A percentile compares a stretch with the other conserved stretches of the same genome.
phyloP scores from a whole-genome alignment of 92 coral and sea anemone species.

The Porites rus region DNA sequence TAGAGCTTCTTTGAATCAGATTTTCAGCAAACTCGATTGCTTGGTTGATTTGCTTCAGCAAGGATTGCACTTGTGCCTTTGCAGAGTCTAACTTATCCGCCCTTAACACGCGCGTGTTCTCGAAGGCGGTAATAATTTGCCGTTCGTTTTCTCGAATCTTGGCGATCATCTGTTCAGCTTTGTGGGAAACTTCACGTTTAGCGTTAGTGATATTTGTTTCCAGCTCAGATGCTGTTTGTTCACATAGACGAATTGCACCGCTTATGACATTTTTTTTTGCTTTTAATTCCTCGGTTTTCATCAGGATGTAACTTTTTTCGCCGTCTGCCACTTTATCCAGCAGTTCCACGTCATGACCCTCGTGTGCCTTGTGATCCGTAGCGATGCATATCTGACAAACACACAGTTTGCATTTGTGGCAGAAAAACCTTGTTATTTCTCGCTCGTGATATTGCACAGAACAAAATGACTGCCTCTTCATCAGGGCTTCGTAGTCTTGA shows the following conservation, averaged over 20 bases:
- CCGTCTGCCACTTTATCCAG: neutral
- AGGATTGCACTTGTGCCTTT: neutral
- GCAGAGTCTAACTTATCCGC: neutral
- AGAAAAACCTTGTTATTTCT: slow-evolving; percentile 10
- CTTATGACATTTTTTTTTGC: neutral
- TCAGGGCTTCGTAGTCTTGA: slow-evolving; percentile 5
- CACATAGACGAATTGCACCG: neutral
- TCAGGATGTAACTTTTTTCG: neutral
- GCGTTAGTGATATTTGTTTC: neutral
- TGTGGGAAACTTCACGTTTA: neutral
- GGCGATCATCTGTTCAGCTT: slow-evolving; percentile 8
- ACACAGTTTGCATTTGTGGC: neutral
- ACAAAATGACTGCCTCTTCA: slow-evolving; percentile 11
- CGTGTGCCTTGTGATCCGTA: slow-evolving; percentile 7
- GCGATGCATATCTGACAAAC: slow-evolving; percentile 1
- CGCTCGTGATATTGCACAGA: slow-evolving; percentile 10
- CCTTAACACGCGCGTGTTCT: neutral
- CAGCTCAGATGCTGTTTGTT: neutral
- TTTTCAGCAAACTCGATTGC: neutral
- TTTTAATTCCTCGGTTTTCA: neutral
- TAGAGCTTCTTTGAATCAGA: neutral
- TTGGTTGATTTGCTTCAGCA: neutral
- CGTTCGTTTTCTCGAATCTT: neutral
- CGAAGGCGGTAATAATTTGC: neutral
- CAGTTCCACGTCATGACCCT: neutral